Percentiles rank a stretch among this genome's conserved stretches.
phyloP scores from a whole-genome alignment of 2,113 vertebrate genomes.

The Sinocyclocheilus grahami region DNA sequence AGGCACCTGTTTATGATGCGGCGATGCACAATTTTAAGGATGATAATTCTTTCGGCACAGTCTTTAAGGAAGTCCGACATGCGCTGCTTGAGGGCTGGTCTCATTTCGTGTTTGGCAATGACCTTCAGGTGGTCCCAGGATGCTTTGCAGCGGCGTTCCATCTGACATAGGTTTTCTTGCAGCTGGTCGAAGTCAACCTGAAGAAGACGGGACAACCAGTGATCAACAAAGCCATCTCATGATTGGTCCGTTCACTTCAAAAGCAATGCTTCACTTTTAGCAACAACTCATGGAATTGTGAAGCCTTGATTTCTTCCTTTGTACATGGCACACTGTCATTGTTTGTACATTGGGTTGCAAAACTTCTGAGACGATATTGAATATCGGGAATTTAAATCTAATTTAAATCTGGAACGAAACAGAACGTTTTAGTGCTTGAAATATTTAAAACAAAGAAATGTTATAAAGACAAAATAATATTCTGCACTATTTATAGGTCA shows the following conservation, averaged over 20 bases:
- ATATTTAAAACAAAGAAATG: background rate
- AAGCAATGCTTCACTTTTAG: background rate
- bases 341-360: background rate
- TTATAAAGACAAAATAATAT: background rate
- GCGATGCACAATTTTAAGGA: no score
- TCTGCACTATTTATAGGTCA: background rate
- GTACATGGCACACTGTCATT: background rate
- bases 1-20: no score
- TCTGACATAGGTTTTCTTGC: no score
- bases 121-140: no score
- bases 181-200: no score
- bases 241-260: background rate
- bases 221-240: background rate
- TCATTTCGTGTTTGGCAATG: no score
- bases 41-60: no score
- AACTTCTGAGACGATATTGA: background rate
- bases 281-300: background rate
- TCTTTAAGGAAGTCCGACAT: no score
- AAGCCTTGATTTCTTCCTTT: background rate
- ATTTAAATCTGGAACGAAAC: background rate
- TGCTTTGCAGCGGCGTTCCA: no score
- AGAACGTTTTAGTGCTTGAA: background rate
- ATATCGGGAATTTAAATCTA: background rate
- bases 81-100: no score
- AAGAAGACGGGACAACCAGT: no score